Evolutionary conservation across 2,113 vertebrate genomes (phyloP).

Genomic region (Hucho hucho): DNA sequence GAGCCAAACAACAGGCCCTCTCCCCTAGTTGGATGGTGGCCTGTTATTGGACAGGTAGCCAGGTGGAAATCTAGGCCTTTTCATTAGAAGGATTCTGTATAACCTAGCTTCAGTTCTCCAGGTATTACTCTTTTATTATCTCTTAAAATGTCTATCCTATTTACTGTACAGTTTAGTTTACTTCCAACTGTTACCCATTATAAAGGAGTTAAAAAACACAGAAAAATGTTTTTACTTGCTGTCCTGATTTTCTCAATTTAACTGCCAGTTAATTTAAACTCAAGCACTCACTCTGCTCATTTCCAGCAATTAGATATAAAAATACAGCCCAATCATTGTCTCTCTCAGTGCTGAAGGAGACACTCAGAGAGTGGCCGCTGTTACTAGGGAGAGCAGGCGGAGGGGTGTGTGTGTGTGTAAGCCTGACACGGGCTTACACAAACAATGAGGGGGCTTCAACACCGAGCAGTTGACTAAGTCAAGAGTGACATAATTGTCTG

Average conservation of each 20-base stretch:
- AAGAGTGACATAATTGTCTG: conserved; percentile 21
- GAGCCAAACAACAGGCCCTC: neutral
- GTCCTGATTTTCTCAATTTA: conserved; percentile 19
- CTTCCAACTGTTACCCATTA: too few relatives aligned
- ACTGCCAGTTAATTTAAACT: conserved; percentile 46
- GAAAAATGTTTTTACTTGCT: neutral
- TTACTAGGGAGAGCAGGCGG: conserved; percentile 68
- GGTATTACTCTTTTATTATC: too few relatives aligned
- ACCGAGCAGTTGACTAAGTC: conserved; percentile 44
- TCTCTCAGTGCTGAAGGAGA: conserved; percentile 53
- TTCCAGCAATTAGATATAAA: conserved; percentile 75
- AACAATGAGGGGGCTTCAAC: conserved; percentile 46
- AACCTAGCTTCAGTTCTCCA: too few relatives aligned
- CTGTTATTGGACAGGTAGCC: neutral
- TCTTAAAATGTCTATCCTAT: too few relatives aligned
- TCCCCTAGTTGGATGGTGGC: neutral
- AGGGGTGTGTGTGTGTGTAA: conserved; percentile 9
- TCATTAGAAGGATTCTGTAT: too few relatives aligned
- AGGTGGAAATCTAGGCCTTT: neutral
- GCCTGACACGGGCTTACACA: conserved; percentile 41
- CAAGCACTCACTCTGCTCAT: conserved; percentile 60
- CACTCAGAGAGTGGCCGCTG: conserved; percentile 53
- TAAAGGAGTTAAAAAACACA: neutral
- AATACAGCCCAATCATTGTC: conserved; percentile 74
- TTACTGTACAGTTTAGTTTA: too few relatives aligned